Conservation (phyloP, 2,797 vertebrate species). For the Hippocampus kuda region DNA sequence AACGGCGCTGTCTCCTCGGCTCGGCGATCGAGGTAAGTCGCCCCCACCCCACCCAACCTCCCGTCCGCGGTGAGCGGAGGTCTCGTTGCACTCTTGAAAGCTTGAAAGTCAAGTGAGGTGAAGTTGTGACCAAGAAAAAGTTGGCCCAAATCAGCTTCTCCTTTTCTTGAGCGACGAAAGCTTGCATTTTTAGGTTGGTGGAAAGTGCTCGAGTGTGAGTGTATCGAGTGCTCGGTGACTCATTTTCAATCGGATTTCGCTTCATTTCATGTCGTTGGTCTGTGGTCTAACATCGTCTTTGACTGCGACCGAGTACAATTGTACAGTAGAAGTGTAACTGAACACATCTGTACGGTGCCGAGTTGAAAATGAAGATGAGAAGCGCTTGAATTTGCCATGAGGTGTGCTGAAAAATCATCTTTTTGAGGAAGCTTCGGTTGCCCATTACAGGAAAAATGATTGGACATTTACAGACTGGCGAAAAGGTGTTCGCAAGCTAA, state of each 20-base stretch:
- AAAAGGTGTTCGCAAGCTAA: no score
- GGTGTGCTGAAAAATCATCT: no score
- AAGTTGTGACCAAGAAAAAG: neutral
- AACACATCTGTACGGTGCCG: no score
- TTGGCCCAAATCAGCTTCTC: neutral
- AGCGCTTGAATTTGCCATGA: no score
- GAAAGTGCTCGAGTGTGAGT: neutral
- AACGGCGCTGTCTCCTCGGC: neutral
- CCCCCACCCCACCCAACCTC: neutral
- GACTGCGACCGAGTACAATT: neutral
- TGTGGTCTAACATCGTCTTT: neutral
- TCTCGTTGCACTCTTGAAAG: neutral
- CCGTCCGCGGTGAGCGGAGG: neutral
- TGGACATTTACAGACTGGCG: no score
- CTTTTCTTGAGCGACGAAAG: neutral
- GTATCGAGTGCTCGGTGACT: neutral
- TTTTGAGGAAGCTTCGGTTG: no score
- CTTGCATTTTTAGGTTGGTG: neutral
- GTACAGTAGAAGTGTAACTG: neutral
- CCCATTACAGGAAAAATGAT: no score
- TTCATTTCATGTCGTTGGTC: neutral
- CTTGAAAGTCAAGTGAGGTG: neutral
- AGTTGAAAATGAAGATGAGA: no score
- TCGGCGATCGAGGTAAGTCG: slow-evolving; percentile 28
- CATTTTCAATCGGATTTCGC: no score